phyloP scores from a whole-genome alignment of 2,888 invertebrate genomes.

The Polyploca ridens region DNA sequence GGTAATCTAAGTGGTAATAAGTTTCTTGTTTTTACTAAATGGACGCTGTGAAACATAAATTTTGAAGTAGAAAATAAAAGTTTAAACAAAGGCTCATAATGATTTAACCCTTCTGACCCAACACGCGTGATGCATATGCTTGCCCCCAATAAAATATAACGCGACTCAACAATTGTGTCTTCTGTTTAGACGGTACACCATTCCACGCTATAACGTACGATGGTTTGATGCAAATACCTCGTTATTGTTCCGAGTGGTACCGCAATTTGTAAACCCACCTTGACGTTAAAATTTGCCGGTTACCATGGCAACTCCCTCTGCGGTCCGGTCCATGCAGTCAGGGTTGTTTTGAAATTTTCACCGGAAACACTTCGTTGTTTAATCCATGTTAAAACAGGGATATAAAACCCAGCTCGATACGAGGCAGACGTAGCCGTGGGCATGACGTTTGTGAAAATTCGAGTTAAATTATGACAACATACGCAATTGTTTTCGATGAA shows the following conservation, averaged over 20 bases:
- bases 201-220: conserved; percentile 12
- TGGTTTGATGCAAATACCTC: conserved; percentile 29
- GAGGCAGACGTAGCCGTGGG: conserved; percentile 22
- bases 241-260: conserved; percentile 53
- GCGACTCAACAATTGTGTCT: conserved; percentile 44
- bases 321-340: conserved; percentile 62
- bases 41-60: conserved; percentile 51
- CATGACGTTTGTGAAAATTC: conserved; percentile 2
- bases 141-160: conserved; percentile 52
- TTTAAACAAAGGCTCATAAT: conserved; percentile 71
- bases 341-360: conserved; percentile 73
- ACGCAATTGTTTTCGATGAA: neutral
- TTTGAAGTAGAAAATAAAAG: conserved; percentile 65
- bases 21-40: conserved; percentile 47
- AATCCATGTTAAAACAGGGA: conserved; percentile 72
- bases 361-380: conserved; percentile 57
- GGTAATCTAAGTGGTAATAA: conserved; percentile 37
- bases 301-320: conserved; percentile 77
- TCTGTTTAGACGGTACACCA: conserved; percentile 35
- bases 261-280: conserved; percentile 68
- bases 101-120: conserved; percentile 68
- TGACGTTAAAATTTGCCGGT: conserved; percentile 71
- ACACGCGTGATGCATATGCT: conserved; percentile 54
- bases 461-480: conserved; percentile 5
- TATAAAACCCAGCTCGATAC: conserved; percentile 45